Conservation (phyloP, 2,888 invertebrate species). For the Chrysolina oricalcia region DNA sequence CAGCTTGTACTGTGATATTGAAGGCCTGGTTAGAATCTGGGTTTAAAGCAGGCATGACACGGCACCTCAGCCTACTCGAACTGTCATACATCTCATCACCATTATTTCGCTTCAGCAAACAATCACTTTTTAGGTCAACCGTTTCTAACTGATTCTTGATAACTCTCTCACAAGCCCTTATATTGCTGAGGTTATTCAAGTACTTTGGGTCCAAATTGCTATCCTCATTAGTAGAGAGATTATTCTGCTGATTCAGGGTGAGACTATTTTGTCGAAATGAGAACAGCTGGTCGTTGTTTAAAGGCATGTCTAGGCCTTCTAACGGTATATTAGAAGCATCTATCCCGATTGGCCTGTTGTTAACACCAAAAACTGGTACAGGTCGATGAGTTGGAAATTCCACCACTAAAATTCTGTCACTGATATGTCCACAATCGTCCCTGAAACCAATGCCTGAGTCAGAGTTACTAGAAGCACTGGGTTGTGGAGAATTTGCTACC, state of each 20-base stretch:
- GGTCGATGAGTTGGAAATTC: constrained; percentile 77
- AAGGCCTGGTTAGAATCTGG: not conserved
- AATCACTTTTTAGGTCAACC: constrained; percentile 49
- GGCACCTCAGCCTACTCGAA: constrained; percentile 75
- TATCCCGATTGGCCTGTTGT: constrained; percentile 66
- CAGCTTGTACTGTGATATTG: constrained; percentile 50
- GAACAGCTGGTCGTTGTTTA: constrained; percentile 56
- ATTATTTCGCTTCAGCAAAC: constrained; percentile 57
- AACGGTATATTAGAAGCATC: constrained; percentile 64
- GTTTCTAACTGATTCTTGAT: constrained; percentile 60
- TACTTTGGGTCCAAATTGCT: not conserved
- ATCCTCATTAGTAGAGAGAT: not conserved
- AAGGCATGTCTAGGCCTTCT: constrained; percentile 61
- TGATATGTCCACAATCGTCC: constrained; percentile 89
- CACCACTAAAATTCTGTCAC: constrained; percentile 85
- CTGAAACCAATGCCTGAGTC: constrained; percentile 97
- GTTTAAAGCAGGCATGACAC: constrained; percentile 79
- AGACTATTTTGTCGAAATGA: constrained; percentile 12
- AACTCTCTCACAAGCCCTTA: constrained; percentile 65
- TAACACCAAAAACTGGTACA: constrained; percentile 55
- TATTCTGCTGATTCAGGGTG: not conserved
- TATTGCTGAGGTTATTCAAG: constrained; percentile 67
- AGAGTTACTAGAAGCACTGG: constrained; percentile 93
- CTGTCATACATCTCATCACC: constrained; percentile 45
- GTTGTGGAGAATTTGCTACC: constrained; percentile 87